These are phyloP conservation scores for Urocolius indicus DNA, from an alignment of 2,113 vertebrate species.

Conservation along the genomic window DNA sequence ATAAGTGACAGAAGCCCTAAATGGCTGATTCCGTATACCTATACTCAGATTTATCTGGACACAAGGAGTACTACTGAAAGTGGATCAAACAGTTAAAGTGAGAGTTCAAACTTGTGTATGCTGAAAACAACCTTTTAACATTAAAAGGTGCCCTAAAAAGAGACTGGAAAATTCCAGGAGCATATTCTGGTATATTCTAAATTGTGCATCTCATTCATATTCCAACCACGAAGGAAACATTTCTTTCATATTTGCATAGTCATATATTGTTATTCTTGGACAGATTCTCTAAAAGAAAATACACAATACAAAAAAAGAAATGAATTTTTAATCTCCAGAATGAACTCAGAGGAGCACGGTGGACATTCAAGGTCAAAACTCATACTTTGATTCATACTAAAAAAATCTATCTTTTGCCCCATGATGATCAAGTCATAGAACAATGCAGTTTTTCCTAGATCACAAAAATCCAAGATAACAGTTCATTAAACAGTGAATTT, in stretches of 20 bases:
- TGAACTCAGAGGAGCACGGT: neutral
- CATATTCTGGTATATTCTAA: neutral
- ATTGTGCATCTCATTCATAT: neutral
- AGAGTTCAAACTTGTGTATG: neutral
- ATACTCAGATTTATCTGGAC: neutral
- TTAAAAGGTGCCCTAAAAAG: neutral
- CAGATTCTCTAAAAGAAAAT: neutral
- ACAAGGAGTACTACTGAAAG: neutral
- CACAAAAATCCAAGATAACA: neutral
- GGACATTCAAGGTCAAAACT: neutral
- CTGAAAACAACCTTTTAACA: neutral
- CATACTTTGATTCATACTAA: neutral
- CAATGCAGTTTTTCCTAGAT: neutral
- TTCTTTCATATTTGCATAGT: neutral
- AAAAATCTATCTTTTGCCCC: neutral
- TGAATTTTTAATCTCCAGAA: neutral
- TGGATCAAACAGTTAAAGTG: neutral
- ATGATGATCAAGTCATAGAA: neutral
- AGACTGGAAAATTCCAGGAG: neutral
- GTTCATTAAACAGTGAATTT: neutral
- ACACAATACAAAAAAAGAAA: neutral
- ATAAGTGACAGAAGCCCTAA: neutral
- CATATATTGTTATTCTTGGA: neutral
- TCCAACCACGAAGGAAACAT: neutral
- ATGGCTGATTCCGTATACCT: neutral